Conservation (phyloP, 1,140 invertebrate species). For the Caerostris extrusa region DNA sequence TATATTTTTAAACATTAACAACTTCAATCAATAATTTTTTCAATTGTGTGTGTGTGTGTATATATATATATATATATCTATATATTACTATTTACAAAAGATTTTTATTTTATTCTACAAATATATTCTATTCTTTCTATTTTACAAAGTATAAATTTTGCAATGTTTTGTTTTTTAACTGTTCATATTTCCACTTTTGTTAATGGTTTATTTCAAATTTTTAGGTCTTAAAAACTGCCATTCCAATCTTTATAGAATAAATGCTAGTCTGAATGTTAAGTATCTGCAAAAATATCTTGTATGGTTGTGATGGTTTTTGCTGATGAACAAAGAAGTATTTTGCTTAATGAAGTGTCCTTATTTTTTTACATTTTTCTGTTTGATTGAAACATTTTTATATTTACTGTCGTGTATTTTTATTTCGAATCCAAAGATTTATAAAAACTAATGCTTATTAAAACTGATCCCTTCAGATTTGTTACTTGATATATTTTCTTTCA, state of each 20-base stretch:
- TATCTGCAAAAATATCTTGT: constrained; percentile 34
- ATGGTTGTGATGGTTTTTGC: constrained; percentile 42
- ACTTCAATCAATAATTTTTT: too few relatives aligned
- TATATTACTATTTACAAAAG: too few relatives aligned
- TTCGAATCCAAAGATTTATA: neutral
- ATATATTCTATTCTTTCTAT: too few relatives aligned
- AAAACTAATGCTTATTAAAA: neutral
- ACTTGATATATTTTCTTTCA: too few relatives aligned
- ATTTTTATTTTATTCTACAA: too few relatives aligned
- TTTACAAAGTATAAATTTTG: too few relatives aligned
- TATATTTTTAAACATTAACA: too few relatives aligned
- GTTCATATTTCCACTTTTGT: too few relatives aligned
- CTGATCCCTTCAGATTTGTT: neutral
- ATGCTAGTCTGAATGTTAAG: constrained; percentile 53
- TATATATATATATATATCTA: too few relatives aligned
- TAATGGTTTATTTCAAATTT: neutral
- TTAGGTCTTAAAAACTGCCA: constrained; percentile 39
- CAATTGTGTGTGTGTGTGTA: too few relatives aligned
- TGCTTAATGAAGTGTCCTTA: neutral
- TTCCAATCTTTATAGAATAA: constrained; percentile 55
- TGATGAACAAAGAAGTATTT: constrained; percentile 25
- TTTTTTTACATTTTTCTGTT: neutral
- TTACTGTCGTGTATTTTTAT: neutral
- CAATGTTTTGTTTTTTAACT: too few relatives aligned
- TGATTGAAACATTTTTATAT: constrained; percentile 6